phyloP scores from a whole-genome alignment of 2,797 vertebrate genomes.

The Phoebastria nigripes region DNA sequence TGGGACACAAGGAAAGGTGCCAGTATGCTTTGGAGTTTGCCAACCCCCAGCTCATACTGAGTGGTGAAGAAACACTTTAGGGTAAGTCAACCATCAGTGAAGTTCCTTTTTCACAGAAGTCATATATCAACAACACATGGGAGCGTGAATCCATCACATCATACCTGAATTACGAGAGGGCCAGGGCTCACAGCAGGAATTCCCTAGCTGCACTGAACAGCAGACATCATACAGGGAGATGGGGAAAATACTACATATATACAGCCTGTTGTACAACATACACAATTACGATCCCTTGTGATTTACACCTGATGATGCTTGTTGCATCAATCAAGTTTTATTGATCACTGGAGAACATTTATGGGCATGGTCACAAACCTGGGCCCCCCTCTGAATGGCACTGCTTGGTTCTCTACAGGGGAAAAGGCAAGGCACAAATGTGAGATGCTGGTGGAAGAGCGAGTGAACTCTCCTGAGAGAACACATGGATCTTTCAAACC shows the following conservation, averaged over 20 bases:
- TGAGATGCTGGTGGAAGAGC: neutral
- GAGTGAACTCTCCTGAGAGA: neutral
- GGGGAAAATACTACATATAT: neutral
- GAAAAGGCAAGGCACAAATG: neutral
- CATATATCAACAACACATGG: neutral
- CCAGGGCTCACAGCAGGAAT: neutral
- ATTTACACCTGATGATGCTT: neutral
- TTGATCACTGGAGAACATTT: neutral
- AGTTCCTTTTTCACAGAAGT: neutral
- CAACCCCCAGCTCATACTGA: neutral
- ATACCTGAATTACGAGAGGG: neutral
- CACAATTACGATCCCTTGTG: fast-evolving
- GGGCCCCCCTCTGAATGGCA: neutral
- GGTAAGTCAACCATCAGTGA: neutral
- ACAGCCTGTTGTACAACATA: neutral
- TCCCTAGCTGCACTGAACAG: neutral
- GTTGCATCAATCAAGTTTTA: no score
- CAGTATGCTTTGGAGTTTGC: neutral
- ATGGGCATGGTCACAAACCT: neutral
- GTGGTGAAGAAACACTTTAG: neutral
- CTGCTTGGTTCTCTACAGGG: neutral
- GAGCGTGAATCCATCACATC: neutral
- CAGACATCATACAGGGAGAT: neutral
- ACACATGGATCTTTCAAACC: neutral
- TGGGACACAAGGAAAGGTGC: neutral